Conservation (phyloP, 1,140 invertebrate species). For the Aphelenchoides avenae region DNA sequence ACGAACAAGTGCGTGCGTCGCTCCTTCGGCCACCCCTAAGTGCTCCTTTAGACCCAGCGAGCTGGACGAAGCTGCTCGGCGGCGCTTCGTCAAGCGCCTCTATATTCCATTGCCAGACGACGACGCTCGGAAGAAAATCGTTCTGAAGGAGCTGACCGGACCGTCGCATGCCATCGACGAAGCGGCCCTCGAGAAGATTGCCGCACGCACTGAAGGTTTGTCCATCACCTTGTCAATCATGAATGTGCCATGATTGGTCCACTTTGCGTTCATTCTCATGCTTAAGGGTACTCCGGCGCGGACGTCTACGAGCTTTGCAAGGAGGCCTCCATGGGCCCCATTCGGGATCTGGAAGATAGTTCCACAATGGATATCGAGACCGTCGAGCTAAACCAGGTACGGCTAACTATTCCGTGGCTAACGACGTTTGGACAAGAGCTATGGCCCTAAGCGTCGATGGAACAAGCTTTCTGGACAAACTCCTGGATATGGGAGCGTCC, state of each 20-base stretch:
- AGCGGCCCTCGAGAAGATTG: slow-evolving; percentile 70
- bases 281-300: slow-evolving; percentile 52
- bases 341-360: slow-evolving; percentile 35
- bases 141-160: slow-evolving; percentile 74
- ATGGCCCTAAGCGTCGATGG: too few relatives aligned
- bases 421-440: too few relatives aligned
- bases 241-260: too few relatives aligned
- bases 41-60: slow-evolving; percentile 69
- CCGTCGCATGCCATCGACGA: slow-evolving; percentile 71
- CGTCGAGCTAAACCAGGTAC: slow-evolving; percentile 31
- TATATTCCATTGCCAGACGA: too few relatives aligned
- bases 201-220: slow-evolving; percentile 72
- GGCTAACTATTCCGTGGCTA: neutral
- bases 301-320: slow-evolving; percentile 42
- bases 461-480: too few relatives aligned
- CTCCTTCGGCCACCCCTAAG: too few relatives aligned
- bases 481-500: too few relatives aligned
- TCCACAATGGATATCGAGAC: slow-evolving; percentile 26
- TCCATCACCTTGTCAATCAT: too few relatives aligned
- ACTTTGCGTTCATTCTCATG: too few relatives aligned
- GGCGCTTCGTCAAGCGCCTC: too few relatives aligned
- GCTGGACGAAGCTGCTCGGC: slow-evolving; percentile 83
- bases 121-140: too few relatives aligned
- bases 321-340: slow-evolving; percentile 48
- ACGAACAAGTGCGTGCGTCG: slow-evolving; percentile 75